These are phyloP conservation scores for Astropecten irregularis DNA, from an alignment of 53 echinoderm and acorn worm species.

Conservation along the genomic window DNA sequence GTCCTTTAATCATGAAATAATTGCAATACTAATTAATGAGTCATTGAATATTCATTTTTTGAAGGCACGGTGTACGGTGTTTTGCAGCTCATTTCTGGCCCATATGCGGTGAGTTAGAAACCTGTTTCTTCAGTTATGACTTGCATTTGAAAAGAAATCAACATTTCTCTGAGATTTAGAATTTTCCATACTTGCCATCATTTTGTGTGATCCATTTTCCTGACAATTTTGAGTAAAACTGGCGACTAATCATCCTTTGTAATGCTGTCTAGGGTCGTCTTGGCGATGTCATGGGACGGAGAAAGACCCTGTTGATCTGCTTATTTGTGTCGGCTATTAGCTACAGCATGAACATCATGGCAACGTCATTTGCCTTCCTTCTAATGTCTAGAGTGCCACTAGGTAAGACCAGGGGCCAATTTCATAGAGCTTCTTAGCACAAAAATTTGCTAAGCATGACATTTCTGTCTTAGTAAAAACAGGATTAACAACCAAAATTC, in stretches of 20 bases:
- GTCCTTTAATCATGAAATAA: no score
- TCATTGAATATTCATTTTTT: no score
- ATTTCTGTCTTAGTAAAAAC: no score
- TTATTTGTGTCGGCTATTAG: constrained; percentile 72
- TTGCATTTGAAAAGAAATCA: not conserved
- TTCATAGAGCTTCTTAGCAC: no score
- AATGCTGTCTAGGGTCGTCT: constrained; percentile 91
- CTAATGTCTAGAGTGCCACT: constrained; percentile 76
- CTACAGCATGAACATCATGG: constrained; percentile 68
- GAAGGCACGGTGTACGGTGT: constrained; percentile 71
- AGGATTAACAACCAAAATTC: no score
- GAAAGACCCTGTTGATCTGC: constrained; percentile 64
- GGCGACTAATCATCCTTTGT: no score
- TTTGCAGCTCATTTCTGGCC: constrained; percentile 67
- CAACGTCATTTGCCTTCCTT: constrained; percentile 67
- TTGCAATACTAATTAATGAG: no score
- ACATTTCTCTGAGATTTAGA: no score
- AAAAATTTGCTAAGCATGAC: no score
- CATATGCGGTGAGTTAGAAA: constrained; percentile 65
- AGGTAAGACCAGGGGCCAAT: constrained; percentile 61
- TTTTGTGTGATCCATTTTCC: no score
- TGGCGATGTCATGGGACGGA: constrained; percentile 79
- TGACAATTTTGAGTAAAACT: no score
- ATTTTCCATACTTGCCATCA: no score
- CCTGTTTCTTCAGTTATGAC: not conserved